Base-by-base conservation (phyloP, 2,888 invertebrate species). In the Meteorus cinctellus region DNA sequence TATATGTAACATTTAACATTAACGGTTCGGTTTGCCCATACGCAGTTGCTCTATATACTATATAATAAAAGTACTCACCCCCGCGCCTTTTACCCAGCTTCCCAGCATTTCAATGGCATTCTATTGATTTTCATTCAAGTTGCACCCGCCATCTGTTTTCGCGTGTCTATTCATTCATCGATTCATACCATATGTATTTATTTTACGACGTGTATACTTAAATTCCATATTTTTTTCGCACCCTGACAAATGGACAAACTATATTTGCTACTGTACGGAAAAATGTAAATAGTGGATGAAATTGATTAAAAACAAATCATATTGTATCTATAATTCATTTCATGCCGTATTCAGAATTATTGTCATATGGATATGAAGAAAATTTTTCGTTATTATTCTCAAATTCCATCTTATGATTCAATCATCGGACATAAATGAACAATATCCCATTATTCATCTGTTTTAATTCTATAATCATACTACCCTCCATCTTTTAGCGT, bases 61-160 rank as follows among this genome's bases (percentile, higher is more conserved):
- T 55, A 24, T 55, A 55, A 55, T 55, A 55, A 55, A 55, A 55
- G n/a, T 55, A 55, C 19, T 55, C 55, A 55, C 19, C 55, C 55
- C 55, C 19, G 55, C 55, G 6, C n/a, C 55, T 55, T 55, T 55
- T 48, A 48, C n/a, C 55, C 55, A 55, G 19, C 55, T 19, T 24
- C 55, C 8, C 2, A 19, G 19, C 19, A 19, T 55, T 55, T 19
- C 55, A 55, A 55, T 55, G 55, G 55, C 19, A 55, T 19, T 55
- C 19, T 55, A 55, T 55, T 55, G 55, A 55, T 55, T 55, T 55
- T 55, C 55, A 55, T 55, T 55, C 19, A 55, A 55, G 55, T 55
- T 55, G 10, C 19, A 55, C 19, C 55, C 19, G 55, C 55, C 55
- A 55, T 55, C 55, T 55, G 55, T 19, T 55, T 48, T n/a, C 48